phyloP scores from a whole-genome alignment of 2,113 vertebrate genomes.

The Carassius carassius region DNA sequence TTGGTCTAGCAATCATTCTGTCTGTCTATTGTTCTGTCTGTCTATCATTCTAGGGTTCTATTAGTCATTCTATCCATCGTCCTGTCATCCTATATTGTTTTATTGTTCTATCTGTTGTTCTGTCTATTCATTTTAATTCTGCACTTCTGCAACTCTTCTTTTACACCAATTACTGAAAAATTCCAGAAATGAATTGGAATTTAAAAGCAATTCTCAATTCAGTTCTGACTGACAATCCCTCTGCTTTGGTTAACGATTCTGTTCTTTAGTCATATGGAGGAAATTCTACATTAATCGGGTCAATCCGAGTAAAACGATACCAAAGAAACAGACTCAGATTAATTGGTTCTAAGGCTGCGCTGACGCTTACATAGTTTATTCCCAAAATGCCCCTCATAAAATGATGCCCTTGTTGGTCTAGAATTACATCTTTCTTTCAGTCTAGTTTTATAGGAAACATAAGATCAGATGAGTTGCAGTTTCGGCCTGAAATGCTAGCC shows the following conservation, averaged over 20 bases:
- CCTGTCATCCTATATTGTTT: too few species aligned
- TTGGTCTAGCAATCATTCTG: too few species aligned
- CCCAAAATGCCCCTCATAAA: slow-evolving; percentile 23
- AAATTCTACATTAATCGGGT: neutral
- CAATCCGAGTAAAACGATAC: slow-evolving; percentile 5
- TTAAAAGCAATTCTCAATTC: neutral
- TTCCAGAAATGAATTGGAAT: neutral
- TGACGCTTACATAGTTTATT: slow-evolving; percentile 27
- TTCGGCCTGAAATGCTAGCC: slow-evolving; percentile 42
- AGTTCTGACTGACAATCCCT: neutral
- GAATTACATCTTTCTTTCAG: slow-evolving; percentile 9
- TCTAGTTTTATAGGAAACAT: slow-evolving; percentile 31
- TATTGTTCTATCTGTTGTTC: too few species aligned
- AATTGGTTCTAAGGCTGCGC: slow-evolving; percentile 21
- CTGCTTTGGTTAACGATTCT: too few species aligned
- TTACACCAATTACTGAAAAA: neutral
- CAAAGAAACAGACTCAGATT: slow-evolving; percentile 17
- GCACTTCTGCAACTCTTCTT: neutral
- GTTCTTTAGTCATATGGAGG: too few species aligned
- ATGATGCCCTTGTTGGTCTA: neutral
- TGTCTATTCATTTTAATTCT: neutral
- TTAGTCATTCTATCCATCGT: too few species aligned
- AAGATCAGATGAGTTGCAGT: slow-evolving; percentile 37
- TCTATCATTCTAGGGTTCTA: too few species aligned
- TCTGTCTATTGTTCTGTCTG: too few species aligned